Base-by-base conservation (phyloP, 2,888 invertebrate genomes). In the Cosmopolites sordidus region DNA sequence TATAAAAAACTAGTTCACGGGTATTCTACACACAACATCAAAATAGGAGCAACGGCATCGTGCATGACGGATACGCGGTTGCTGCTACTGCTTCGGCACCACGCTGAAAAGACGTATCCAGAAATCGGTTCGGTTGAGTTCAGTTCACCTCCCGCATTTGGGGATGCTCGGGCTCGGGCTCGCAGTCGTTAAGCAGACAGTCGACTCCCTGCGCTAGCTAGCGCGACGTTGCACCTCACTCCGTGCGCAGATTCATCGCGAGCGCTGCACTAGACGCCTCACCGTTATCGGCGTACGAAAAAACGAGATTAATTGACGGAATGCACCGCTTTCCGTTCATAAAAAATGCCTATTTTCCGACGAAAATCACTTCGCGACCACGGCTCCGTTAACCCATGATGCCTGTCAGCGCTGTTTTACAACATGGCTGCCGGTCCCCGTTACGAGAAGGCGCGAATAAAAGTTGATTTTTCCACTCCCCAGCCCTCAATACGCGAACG, bases 381-480 rank as follows among this genome's bases (percentile, higher is more conserved):
- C 39, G 42, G 17, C 30, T 65, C 66, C 69, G 63, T 70, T 73
- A 74, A 72, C 74, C 74, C 74, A 75, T 74, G 73, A 74, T 74
- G 74, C 72, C 67, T 69, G 73, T 70, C 72, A 70, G 72, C 66
- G 70, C 66, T 67, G 60, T 48, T 51, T 64, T 68, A 73, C 74
- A 75, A 75, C 74, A 75, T 75, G 75, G 75, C 75, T 72, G 73
- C 74, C 75, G 73, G 75, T 69, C 66, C 67, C 68, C 67, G 70
- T 71, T 73, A 70, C 69, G 71, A 66, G 67, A 68, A 70, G 70
- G 72, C 73, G 72, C 73, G 67, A 71, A 72, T 42, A 37, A 38
- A 54, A 50, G 41, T 29, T 29, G 42, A 30, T 51, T 43, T 43
- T 54, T 47, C 17, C 22, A 29, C 29, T 48, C 17, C 44, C 14